Base-by-base conservation (phyloP, 2,888 invertebrate species). In the Oconnorella tubifera region DNA sequence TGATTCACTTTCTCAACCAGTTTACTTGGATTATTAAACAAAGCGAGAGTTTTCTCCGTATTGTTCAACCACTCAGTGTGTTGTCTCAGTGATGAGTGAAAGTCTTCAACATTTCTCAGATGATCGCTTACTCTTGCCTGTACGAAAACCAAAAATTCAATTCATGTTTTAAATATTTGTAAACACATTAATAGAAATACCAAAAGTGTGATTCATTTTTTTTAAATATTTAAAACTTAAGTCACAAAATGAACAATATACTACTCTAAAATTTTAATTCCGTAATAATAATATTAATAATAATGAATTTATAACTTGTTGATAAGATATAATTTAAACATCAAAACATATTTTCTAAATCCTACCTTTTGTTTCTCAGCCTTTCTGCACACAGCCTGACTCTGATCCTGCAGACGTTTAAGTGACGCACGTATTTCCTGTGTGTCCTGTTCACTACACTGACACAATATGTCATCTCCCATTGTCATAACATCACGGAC, bases 11-110 rank as follows among this genome's bases (percentile, higher is more conserved):
- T 71, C 28, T 77, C 76, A 14, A 80, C 79, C 29, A 81, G 72
- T 64, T 81, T 81, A 68, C 80, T 80, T 27, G 81, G 81, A 65
- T 79, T 77, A 56, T 78, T 78, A 66, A 80, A 79, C 25, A 75
- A 73, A 32, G 76, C 65, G 72, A 80, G 77, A 27, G 74, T 74
- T 25, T 78, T 75, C 70, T 80, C 80, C 0, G 80, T 77, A 59
- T 74, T 77, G 65, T 75, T 77, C 66, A 81, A 66, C 81, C 81
- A 81, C 69, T 80, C 80, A 6, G 79, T 79, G 72, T 80, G 79
- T 28, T 75, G 72, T 67, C 78, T 79, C 62, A 81, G 73, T 4
- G 76, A 77, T 55, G 75, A 75, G 67, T 80, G 78, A 75, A 81
- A 80, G 63, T 78, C 77, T 31, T 73, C 71, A 2, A 81, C 80